Evolutionary conservation across 1,140 invertebrate genomes (phyloP), one percentile per base, ranked within the genome.

Genomic region (Brevipalpus yothersi): DNA sequence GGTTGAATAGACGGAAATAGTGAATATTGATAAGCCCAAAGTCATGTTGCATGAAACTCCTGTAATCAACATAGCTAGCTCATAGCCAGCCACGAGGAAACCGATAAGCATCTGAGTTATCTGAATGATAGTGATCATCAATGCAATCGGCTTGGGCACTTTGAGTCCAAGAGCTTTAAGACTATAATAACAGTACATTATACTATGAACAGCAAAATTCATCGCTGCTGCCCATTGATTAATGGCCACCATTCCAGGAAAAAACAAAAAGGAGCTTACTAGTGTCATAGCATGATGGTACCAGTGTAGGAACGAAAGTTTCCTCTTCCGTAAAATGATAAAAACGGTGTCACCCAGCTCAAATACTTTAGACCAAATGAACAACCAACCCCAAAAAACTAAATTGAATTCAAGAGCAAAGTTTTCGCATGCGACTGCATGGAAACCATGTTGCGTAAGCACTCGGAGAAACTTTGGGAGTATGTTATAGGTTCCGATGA

Each of bases 361-460:
- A 21, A 72, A 69, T 2, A 75, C 75, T 74, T 97, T 93, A 60
- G 89, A 93, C 58, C 94, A 73, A 23, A 88, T 86, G 72, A 95
- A 95, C 76, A 90, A 80, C 79, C 80, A 91, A 56, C 86, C 86
- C 91, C 92, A 97, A 70, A 94, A 93, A n/a, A 91, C 86, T 63
- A 80, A 78, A 70, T 86, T 82, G 66, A 84, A 79, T 68, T 86
- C 80, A 66, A 86, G 85, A 69, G 84, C 86, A 68, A 86, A 88
- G 62, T 86, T 83, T 69, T 87, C 81, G 72, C 89, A 94, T 62
- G 95, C 79, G 53, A 91, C 93, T 72, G 90, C 83, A 69, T 93
- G 84, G 62, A 95, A 76, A 56, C 92, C 89, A 68, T 88, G 80
- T 70, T 86, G 80, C 62, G 77, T 79, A 42, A 94, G 74, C 39